phyloP scores from a whole-genome alignment of 2,888 invertebrate species.

The Polymixis flavicincta region DNA sequence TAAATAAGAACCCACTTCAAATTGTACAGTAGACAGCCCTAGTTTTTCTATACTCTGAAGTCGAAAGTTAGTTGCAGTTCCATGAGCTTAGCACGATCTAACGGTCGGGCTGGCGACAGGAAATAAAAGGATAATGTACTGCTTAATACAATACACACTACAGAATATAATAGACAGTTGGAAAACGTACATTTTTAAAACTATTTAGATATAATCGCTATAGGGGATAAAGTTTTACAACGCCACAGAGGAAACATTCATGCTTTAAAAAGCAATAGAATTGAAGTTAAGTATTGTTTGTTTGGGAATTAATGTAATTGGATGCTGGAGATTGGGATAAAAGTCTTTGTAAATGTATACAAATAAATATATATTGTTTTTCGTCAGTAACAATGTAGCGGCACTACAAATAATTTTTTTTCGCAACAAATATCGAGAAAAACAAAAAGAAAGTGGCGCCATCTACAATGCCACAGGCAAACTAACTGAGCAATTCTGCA shows the following conservation, averaged over 20 bases:
- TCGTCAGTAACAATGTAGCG: too few species aligned
- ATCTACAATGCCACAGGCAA: too few species aligned
- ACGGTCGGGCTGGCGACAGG: constrained; percentile 69
- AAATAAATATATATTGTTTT: constrained; percentile 5
- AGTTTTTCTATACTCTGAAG: constrained; percentile 73
- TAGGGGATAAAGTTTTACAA: constrained; percentile 53
- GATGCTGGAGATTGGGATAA: constrained; percentile 7
- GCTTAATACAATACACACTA: constrained; percentile 58
- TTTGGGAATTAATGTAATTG: constrained; percentile 39
- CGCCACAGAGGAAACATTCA: constrained; percentile 31
- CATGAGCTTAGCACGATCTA: constrained; percentile 74
- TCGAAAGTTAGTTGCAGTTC: constrained; percentile 75
- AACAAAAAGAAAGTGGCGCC: too few species aligned
- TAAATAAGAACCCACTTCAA: neutral
- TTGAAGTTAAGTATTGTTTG: constrained; percentile 45
- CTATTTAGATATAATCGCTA: constrained; percentile 59
- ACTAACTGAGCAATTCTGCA: too few species aligned
- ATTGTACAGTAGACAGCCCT: constrained; percentile 72
- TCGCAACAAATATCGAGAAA: too few species aligned
- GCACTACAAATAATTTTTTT: too few species aligned
- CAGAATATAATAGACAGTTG: constrained; percentile 51
- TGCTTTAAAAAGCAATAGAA: constrained; percentile 59
- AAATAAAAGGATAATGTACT: constrained; percentile 70
- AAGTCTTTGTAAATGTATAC: neutral
- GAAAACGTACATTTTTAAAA: constrained; percentile 46